phyloP scores from a whole-genome alignment of 2,888 invertebrate species.

The Adela reaumurella region DNA sequence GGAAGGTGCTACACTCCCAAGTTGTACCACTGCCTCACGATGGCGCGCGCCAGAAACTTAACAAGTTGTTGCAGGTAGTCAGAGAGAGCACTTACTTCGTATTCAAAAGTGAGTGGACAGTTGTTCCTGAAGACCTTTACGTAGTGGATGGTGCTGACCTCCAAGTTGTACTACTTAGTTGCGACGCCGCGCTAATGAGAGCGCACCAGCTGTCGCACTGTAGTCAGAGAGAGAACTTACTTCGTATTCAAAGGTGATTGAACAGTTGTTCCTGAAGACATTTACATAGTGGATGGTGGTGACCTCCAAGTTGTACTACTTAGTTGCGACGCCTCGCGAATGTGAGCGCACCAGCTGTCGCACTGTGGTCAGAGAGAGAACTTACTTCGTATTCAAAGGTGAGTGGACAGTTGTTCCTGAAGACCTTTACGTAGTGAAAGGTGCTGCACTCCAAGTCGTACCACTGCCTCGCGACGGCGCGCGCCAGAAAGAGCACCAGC shows the following conservation, averaged over 20 bases:
- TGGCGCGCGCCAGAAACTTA: constrained; percentile 80
- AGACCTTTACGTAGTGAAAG: constrained; percentile 74
- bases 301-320: constrained; percentile 89
- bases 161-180: constrained; percentile 91
- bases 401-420: too few species aligned
- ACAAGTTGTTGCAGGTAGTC: constrained; percentile 78
- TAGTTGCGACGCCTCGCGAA: constrained; percentile 86
- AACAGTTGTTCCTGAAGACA: constrained; percentile 67
- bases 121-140: constrained; percentile 73
- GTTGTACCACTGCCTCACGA: constrained; percentile 92
- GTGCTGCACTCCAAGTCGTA: constrained; percentile 81
- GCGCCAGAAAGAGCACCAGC: constrained; percentile 77
- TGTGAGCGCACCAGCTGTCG: constrained; percentile 80
- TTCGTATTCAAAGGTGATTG: too few species aligned
- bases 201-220: constrained; percentile 75
- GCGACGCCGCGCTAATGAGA: constrained; percentile 87
- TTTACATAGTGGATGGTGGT: constrained; percentile 76
- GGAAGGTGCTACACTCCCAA: constrained; percentile 78
- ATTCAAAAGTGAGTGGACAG: too few species aligned
- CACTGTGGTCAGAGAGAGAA: too few species aligned
- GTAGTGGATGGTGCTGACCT: constrained; percentile 74
- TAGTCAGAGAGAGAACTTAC: too few species aligned
- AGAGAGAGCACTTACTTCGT: too few species aligned
- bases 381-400: too few species aligned
- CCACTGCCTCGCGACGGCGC: constrained; percentile 92